Base-by-base conservation (phyloP, 2,113 vertebrate genomes). In the Maccullochella peelii region DNA sequence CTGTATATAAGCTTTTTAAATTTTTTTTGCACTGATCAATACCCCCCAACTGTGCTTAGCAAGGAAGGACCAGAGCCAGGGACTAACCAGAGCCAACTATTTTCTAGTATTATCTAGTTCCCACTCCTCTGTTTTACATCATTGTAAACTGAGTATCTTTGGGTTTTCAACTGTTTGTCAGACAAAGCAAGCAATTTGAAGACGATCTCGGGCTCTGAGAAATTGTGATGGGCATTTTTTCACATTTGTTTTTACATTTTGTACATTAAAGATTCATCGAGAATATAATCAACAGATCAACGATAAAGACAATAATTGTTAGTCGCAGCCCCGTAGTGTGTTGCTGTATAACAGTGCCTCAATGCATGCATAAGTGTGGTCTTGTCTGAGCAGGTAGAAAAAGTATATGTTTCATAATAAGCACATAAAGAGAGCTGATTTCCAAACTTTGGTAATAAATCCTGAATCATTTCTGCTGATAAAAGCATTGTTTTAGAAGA, bases 1-100 rank as follows among this genome's bases (percentile, higher is more conserved):
- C 80, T 79, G 78, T 40, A 50, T 73, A 21, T 59, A 49, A 44
- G 73, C 42, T 63, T 88, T 72, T 75, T 75, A 62, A 70, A 62
- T 68, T 62, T 82, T 61, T 54, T 49, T 42, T 82, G 30, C 54
- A 36, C 9, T 59, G 59, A 85, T 88, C 82, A 57, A 74, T 81
- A 54, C 3, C 65, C 59, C 58, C 36, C 49, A 47, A 76, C 66
- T 59, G 79, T 85, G 86, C 83, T 89, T 82, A 75, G 78, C 77
- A 68, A 83, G 68, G 55, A 20, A 57, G 30, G 42, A 77, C 50
- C 52, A 38, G 62, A 84, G 72, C 83, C 74, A 86, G 73, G 27
- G 72, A n/a, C n/a, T n/a, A n/a, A n/a, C n/a, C n/a, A n/a, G n/a
- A n/a, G n/a, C n/a, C n/a, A n/a, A n/a, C n/a, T 61, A 6, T 36